Base-by-base conservation (phyloP, 2,113 vertebrate species). In the Lichenostomus cassidix region DNA sequence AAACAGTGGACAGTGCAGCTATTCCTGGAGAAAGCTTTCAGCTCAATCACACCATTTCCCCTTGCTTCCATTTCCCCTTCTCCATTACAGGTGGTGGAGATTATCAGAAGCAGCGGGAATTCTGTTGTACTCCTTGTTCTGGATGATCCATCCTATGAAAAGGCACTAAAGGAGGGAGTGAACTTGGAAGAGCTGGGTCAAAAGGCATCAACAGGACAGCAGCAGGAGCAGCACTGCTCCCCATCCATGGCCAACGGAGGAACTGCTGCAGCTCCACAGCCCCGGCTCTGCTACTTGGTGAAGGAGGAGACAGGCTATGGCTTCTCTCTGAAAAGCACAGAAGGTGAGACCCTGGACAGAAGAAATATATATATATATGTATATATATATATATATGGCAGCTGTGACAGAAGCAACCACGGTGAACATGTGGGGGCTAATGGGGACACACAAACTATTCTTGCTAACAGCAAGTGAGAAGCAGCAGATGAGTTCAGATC, bases 201-300 rank as follows among this genome's bases (percentile, higher is more conserved):
- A 79, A 90, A 90, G 23, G 4, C 11, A 42, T 7, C 76, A 71
- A 39, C n/a, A 53, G 82, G 69, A 55, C 76, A 92, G 46, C 62
- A 88, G 44, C 35, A 87, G 53, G 59, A 92, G 35, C 87, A 81
- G 24, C 83, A 88, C 68, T 33, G 42, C 52, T 69, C 65, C 15
- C 58, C 7, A 8, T 71, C 82, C 49, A 60, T 14, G 20, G 81
- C 90, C 83, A 99, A 98, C 1, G 97, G 97, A 83, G 97, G 65
- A 5, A 53, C 80, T 35, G 28, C 74, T 6, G n/a, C 64, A 15
- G 29, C 16, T 52, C 97, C 83, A 24, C 98, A 98, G 84, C 98
- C 98, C 6, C 97, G 98, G 87, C 98, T 99, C 75, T 99, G 99
- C 98, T 99, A 98, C 92, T 84, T 99, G 74, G 97, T 98, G 31